phyloP scores from a whole-genome alignment of 2,888 invertebrate species.

The Acrobasis suavella region DNA sequence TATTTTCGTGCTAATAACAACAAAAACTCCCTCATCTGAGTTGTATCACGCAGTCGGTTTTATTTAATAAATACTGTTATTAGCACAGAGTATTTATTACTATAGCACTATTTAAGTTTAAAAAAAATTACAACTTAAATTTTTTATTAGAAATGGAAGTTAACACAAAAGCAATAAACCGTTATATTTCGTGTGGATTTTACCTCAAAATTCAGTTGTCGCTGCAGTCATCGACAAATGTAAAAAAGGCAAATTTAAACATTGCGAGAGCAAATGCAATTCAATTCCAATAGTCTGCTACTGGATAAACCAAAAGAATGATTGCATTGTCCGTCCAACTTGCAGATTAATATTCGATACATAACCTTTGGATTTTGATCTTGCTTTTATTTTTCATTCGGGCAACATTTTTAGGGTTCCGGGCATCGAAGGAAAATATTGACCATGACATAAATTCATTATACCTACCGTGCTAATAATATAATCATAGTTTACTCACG shows the following conservation, averaged over 20 bases:
- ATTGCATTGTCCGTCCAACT: conserved; percentile 11
- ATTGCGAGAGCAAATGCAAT: neutral
- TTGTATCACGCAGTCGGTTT: too few species aligned
- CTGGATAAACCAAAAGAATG: conserved; percentile 11
- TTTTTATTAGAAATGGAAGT: too few species aligned
- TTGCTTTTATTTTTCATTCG: conserved; percentile 10
- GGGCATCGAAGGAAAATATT: neutral
- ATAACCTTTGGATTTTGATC: neutral
- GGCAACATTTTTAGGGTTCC: neutral
- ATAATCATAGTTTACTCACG: too few species aligned
- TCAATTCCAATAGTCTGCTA: conserved; percentile 9
- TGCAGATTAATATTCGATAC: conserved; percentile 11
- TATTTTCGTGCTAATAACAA: too few species aligned
- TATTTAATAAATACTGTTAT: too few species aligned
- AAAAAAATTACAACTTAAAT: too few species aligned
- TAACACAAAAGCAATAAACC: neutral
- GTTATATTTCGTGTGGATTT: neutral
- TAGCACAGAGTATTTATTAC: too few species aligned
- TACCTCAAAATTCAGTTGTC: neutral
- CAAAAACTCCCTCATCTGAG: too few species aligned
- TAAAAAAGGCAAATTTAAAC: conserved; percentile 6
- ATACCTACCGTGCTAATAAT: too few species aligned
- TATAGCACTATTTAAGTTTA: too few species aligned
- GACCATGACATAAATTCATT: too few species aligned
- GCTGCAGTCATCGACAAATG: neutral